phyloP scores from a whole-genome alignment of 2,113 vertebrate species.

The Elephantulus edwardii region DNA sequence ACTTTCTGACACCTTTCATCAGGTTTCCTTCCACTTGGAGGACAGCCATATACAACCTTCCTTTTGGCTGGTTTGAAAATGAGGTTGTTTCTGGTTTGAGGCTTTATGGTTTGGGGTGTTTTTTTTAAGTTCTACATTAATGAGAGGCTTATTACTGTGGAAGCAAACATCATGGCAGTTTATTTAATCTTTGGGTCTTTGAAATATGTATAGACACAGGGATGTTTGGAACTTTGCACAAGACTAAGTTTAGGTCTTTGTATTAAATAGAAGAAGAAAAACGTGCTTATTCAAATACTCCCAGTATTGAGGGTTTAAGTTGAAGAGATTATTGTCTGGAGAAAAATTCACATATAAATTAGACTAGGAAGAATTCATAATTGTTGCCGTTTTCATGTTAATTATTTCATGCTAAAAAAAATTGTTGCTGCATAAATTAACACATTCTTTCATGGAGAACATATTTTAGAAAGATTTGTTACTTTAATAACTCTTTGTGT shows the following conservation, averaged over 20 bases:
- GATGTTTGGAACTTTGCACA: background rate
- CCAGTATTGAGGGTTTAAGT: conserved; percentile 63
- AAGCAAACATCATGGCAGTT: background rate
- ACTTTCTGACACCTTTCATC: background rate
- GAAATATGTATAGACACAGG: background rate
- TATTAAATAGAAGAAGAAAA: conserved; percentile 70
- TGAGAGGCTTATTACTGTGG: background rate
- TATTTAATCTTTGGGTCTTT: conserved; percentile 36
- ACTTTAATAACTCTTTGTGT: conserved; percentile 82
- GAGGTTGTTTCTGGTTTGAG: background rate
- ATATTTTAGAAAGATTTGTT: conserved; percentile 82
- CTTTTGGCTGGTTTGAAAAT: background rate
- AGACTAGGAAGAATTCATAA: conserved; percentile 75
- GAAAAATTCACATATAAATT: conserved; percentile 76
- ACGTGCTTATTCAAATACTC: conserved; percentile 56
- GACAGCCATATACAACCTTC: background rate
- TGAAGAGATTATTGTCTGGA: conserved; percentile 76
- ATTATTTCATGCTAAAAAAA: conserved; percentile 81
- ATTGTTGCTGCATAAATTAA: conserved; percentile 79
- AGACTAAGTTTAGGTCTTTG: conserved; percentile 31
- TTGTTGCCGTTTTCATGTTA: conserved; percentile 79
- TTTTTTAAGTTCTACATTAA: conserved; percentile 1
- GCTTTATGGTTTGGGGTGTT: background rate
- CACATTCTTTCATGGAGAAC: conserved; percentile 78
- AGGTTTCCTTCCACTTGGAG: background rate